Base-by-base conservation (phyloP, 64 coral and sea anemone species). In the Pocillopora verrucosa region DNA sequence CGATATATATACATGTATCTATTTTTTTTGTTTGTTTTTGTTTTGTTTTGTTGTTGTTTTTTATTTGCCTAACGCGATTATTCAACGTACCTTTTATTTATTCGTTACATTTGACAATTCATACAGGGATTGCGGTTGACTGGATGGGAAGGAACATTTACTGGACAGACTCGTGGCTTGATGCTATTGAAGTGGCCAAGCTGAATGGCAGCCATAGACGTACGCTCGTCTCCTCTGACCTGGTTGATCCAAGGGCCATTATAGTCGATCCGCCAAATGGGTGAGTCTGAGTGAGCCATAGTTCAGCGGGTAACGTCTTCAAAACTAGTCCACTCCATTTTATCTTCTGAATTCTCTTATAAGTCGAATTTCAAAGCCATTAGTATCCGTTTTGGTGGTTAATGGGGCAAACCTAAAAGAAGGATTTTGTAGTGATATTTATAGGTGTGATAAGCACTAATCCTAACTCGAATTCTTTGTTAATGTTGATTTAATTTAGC, bases 121-220 rank as follows among this genome's bases (percentile, higher is more conserved):
- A 41, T 59, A 24, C 36, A 95, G 97, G 97, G 22, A 88, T 99
- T 58, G 94, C 97, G 13, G 94, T 99, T 16, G 97, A 99, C 76
- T 99, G 97, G 97, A 86, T 95, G 14, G 97, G 91, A 69, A 91
- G 94, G 26, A 99, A 99, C 74, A 34, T 99, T 30, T 99, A 99
- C 75, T 99, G 97, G 97, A 99, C 97, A 22, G 91, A 95, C 58
- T 91, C 94, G n/a, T 68, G 88, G 58, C 85, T 88, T 3, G 97
- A 91, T 35, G 83, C 87, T 1, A 95, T 99, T 73, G 94, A 99
- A 73, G 97, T 99, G 16, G 87, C 97, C 6, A 86, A 41, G 56
- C 74, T 99, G 9, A 77, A 99, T 16, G 97, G 97, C 7, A 79
- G 62, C 60, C 76, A 95, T 19, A 88, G 97, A 38, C 90, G 79